Conservation (phyloP, 2,113 vertebrate genomes). For the Prionailurus viverrinus region DNA sequence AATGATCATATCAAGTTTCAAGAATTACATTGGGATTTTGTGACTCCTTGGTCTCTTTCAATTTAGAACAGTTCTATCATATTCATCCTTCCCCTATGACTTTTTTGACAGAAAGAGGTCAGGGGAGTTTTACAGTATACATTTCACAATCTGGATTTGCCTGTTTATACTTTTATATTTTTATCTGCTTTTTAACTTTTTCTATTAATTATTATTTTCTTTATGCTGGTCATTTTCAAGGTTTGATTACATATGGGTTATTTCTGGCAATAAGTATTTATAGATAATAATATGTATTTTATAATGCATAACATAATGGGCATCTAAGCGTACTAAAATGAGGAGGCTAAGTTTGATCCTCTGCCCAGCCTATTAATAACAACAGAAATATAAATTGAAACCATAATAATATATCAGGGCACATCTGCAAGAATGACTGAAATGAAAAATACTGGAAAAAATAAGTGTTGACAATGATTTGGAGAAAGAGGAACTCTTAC, state of each 20-base stretch:
- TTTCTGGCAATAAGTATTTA: not conserved
- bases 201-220: not conserved
- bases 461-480: not conserved
- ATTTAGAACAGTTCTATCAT: not conserved
- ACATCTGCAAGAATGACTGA: not conserved
- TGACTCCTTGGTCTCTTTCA: not conserved
- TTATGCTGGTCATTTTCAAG: not conserved
- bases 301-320: not conserved
- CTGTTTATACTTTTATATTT: not conserved
- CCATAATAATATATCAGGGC: not conserved
- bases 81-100: not conserved
- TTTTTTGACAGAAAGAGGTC: not conserved
- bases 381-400: not conserved
- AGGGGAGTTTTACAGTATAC: not conserved
- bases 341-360: not conserved
- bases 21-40: not conserved
- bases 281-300: not conserved
- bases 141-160: not conserved
- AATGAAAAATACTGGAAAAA: not conserved
- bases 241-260: not conserved
- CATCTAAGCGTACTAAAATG: not conserved
- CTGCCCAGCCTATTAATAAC: not conserved
- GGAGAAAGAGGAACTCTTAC: not conserved
- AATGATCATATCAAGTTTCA: not conserved
- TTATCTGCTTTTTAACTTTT: not conserved